Evolutionary conservation across 2,888 invertebrate species (phyloP).

Genomic region (Amphipyra berbera): DNA sequence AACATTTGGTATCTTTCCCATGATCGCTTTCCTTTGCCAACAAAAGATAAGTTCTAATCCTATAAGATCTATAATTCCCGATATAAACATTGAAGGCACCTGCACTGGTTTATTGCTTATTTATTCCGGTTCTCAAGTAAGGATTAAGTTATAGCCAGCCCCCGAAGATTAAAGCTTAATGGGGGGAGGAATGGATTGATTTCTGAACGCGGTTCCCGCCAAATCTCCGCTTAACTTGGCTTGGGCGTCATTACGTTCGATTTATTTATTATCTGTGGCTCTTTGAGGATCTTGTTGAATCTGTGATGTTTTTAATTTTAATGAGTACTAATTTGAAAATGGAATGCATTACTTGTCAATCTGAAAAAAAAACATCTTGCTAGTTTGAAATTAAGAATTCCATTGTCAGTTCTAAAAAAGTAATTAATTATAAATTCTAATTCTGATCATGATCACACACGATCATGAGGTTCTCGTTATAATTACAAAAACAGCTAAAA

Average conservation of each 20-base stretch:
- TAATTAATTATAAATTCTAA: conserved; percentile 27
- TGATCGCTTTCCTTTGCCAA: conserved; percentile 66
- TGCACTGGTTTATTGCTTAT: conserved; percentile 88
- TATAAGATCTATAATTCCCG: conserved; percentile 73
- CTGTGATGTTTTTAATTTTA: conserved; percentile 40
- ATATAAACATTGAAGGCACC: conserved; percentile 81
- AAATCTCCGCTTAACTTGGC: conserved; percentile 70
- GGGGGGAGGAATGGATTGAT: conserved; percentile 86
- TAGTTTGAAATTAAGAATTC: conserved; percentile 4
- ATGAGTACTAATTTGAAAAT: not conserved
- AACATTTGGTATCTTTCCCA: conserved; percentile 82
- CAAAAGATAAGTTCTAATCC: conserved; percentile 66
- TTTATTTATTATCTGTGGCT: conserved; percentile 59
- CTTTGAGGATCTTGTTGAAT: conserved; percentile 47
- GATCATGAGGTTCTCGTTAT: conserved; percentile 31
- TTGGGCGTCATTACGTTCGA: conserved; percentile 62
- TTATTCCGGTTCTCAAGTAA: conserved; percentile 86
- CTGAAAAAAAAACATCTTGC: not conserved
- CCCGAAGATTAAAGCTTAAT: conserved; percentile 89
- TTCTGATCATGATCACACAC: conserved; percentile 42
- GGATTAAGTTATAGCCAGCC: conserved; percentile 89
- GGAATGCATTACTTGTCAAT: not conserved
- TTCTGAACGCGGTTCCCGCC: conserved; percentile 82
- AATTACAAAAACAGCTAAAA: conserved; percentile 51
- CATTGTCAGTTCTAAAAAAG: conserved; percentile 10